phyloP scores from a whole-genome alignment of 1,140 invertebrate genomes.

The Cherax quadricarinatus region DNA sequence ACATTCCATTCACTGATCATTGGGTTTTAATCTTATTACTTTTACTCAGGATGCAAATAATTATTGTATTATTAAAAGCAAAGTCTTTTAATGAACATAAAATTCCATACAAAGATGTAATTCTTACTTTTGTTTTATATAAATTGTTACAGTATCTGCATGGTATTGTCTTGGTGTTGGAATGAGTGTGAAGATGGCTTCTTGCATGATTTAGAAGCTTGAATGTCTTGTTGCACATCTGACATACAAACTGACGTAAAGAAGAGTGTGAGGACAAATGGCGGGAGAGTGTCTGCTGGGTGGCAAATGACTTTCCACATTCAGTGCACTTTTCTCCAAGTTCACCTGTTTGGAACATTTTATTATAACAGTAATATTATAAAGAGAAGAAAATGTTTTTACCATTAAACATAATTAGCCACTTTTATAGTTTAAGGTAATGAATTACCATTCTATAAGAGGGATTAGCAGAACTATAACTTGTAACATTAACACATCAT shows the following conservation, averaged over 20 bases:
- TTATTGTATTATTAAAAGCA: too few species aligned
- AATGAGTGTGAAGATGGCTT: conserved; percentile 38
- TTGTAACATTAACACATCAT: too few species aligned
- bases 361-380: not conserved
- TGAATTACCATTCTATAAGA: not conserved
- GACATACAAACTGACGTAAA: conserved; percentile 54
- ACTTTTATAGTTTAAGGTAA: not conserved
- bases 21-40: too few species aligned
- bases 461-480: too few species aligned
- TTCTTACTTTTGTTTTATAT: conserved; percentile 54
- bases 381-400: not conserved
- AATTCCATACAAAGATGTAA: not conserved
- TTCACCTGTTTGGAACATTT: conserved; percentile 35
- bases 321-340: conserved; percentile 38
- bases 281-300: conserved; percentile 18
- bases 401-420: too few species aligned
- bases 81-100: too few species aligned
- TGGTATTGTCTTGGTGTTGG: conserved; percentile 36
- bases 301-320: conserved; percentile 48
- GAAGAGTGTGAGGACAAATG: conserved; percentile 57
- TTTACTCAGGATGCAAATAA: too few species aligned
- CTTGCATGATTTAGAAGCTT: conserved; percentile 50
- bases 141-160: conserved; percentile 45
- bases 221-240: conserved; percentile 46
- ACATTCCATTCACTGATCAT: too few species aligned